Percentiles rank a stretch among this genome's conserved stretches.
phyloP scores from a whole-genome alignment of 2,888 invertebrate genomes.

The Dascillus cervinus region DNA sequence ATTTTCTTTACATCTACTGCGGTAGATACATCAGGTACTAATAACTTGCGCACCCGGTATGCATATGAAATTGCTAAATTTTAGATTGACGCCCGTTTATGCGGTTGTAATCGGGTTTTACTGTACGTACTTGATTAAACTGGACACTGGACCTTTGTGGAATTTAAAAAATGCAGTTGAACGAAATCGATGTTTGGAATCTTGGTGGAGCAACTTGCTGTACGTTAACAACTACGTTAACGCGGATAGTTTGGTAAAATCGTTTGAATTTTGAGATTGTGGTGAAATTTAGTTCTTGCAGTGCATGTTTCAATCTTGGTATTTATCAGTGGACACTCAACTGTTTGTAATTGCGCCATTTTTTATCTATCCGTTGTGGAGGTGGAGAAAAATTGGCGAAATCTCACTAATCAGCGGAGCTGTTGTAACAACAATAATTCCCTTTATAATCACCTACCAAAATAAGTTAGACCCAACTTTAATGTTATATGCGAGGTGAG shows the following conservation, averaged over 20 bases:
- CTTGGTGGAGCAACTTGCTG: constrained; percentile 69
- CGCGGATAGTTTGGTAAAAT: constrained; percentile 52
- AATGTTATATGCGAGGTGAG: constrained; percentile 61
- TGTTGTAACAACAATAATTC: constrained; percentile 16
- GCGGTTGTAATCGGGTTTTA: constrained; percentile 63
- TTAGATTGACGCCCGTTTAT: constrained; percentile 68
- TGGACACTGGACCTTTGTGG: constrained; percentile 72
- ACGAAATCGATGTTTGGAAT: constrained; percentile 53
- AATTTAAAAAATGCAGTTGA: constrained; percentile 47
- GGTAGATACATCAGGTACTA: constrained; percentile 62
- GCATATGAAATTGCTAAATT: constrained; percentile 19
- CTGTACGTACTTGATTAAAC: constrained; percentile 60
- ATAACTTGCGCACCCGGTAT: too few species aligned
- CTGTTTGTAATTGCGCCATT: constrained; percentile 54
- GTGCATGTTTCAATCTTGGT: constrained; percentile 72
- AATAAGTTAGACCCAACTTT: constrained; percentile 60
- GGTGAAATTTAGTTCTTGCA: constrained; percentile 32
- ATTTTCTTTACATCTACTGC: constrained; percentile 53
- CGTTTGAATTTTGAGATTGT: neutral
- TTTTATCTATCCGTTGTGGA: constrained; percentile 61
- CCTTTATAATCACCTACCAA: constrained; percentile 46
- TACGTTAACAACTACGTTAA: constrained; percentile 68
- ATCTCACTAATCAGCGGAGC: constrained; percentile 40
- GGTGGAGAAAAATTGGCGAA: constrained; percentile 52
- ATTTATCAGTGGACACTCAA: constrained; percentile 45